Evolutionary conservation across 2,113 vertebrate species (phyloP).

Genomic region (Manacus vitellinus): DNA sequence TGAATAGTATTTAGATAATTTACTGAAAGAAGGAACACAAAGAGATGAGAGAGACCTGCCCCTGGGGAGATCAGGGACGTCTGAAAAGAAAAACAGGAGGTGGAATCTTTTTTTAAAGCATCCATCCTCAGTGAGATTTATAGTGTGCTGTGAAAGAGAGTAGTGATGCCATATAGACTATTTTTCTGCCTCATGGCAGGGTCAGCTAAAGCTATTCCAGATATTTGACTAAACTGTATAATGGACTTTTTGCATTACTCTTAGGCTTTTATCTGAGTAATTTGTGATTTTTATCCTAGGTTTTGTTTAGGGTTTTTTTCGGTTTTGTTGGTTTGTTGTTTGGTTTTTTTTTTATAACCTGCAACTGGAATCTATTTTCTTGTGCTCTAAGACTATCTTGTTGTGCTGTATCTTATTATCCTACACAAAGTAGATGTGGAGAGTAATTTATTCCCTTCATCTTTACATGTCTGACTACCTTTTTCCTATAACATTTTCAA

Average conservation of each 20-base stretch:
- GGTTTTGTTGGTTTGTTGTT: not conserved
- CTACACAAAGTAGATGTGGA: not conserved
- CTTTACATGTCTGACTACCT: not conserved
- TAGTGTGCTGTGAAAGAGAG: not conserved
- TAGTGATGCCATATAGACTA: not conserved
- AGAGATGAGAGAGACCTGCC: not conserved
- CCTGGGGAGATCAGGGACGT: not conserved
- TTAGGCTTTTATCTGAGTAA: not conserved
- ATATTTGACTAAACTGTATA: not conserved
- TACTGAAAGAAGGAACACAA: not conserved
- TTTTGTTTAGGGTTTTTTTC: not conserved
- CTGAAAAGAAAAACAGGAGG: not conserved
- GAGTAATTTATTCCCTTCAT: not conserved
- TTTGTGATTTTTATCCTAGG: not conserved
- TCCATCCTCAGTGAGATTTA: not conserved
- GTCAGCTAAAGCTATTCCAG: not conserved
- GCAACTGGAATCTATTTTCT: not conserved
- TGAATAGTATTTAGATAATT: not conserved
- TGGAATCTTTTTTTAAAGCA: not conserved
- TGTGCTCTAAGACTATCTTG: not conserved
- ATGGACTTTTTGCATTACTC: not conserved
- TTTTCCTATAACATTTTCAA: not conserved
- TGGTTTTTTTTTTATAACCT: not conserved
- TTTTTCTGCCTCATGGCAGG: not conserved
- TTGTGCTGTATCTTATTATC: not conserved